Percentiles rank a stretch among this genome's conserved stretches.
Conservation (phyloP, 2,113 vertebrate genomes). For the Micromys minutus region DNA sequence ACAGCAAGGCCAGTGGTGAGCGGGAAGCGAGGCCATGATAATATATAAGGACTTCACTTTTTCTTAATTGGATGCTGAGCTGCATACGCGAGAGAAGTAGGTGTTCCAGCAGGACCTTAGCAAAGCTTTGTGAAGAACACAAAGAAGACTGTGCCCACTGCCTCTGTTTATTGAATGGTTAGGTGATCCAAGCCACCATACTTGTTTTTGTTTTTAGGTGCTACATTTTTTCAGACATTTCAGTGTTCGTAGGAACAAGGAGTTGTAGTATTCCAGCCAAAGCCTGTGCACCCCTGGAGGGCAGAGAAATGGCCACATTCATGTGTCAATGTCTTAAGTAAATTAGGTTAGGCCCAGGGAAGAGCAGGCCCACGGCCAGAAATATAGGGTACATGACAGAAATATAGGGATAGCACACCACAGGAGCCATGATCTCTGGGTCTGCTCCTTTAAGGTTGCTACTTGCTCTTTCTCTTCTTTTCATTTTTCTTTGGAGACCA, state of each 20-base stretch:
- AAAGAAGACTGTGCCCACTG: slow-evolving; percentile 74
- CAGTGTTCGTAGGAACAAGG: not conserved
- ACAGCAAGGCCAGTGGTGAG: slow-evolving; percentile 83
- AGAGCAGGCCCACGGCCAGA: not conserved
- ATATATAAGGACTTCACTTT: slow-evolving; percentile 82
- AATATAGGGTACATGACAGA: not conserved
- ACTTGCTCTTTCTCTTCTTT: not conserved
- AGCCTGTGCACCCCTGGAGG: not conserved
- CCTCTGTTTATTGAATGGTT: not conserved
- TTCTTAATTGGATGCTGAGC: slow-evolving; percentile 82
- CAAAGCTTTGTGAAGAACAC: slow-evolving; percentile 67
- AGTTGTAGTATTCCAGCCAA: not conserved
- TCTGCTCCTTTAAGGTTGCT: not conserved
- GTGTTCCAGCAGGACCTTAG: slow-evolving; percentile 73
- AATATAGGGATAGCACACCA: not conserved
- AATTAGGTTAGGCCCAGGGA: slow-evolving; percentile 6
- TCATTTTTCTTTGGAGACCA: not conserved
- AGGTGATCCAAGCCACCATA: not conserved
- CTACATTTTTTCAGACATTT: slow-evolving; percentile 31
- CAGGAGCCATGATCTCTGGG: not conserved
- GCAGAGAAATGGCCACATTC: not conserved
- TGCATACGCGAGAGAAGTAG: slow-evolving; percentile 77
- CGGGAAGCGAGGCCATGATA: slow-evolving; percentile 78
- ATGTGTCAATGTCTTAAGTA: not conserved
- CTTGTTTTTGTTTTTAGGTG: slow-evolving; percentile 3